These are phyloP conservation scores for Drosophila conformis DNA, from an alignment of 2,888 invertebrate species.

Conservation along the genomic window DNA sequence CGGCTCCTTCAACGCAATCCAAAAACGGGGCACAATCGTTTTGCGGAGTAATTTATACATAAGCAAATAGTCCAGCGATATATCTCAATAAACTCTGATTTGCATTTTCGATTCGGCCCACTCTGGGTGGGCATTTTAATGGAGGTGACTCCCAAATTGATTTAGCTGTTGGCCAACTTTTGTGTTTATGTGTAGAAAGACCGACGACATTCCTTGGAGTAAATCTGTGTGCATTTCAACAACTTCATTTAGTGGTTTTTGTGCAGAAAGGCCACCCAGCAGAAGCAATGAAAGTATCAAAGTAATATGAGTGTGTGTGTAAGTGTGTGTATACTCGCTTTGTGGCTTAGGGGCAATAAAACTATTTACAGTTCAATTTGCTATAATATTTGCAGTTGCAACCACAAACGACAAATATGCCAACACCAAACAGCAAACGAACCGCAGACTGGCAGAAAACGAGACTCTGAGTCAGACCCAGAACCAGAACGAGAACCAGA, in stretches of 20 bases:
- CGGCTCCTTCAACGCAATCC: too few species aligned
- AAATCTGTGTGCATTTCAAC: constrained; percentile 71
- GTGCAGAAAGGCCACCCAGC: constrained; percentile 31
- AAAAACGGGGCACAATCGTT: not conserved
- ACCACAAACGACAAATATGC: constrained; percentile 78
- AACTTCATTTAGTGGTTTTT: constrained; percentile 66
- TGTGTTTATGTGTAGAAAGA: not conserved
- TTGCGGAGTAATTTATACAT: not conserved
- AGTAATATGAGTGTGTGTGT: constrained; percentile 35
- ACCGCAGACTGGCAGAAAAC: constrained; percentile 40
- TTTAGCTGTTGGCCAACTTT: constrained; percentile 5
- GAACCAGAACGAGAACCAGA: not conserved
- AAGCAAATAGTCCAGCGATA: not conserved
- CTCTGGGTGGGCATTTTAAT: not conserved
- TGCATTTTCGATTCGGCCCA: not conserved
- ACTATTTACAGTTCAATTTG: constrained; percentile 81
- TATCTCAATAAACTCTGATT: not conserved
- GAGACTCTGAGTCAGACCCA: constrained; percentile 1
- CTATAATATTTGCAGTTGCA: constrained; percentile 75
- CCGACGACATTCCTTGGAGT: constrained; percentile 54
- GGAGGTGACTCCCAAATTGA: constrained; percentile 15
- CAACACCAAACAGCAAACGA: constrained; percentile 41
- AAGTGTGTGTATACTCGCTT: constrained; percentile 17
- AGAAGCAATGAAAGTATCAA: constrained; percentile 47
- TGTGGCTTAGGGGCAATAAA: constrained; percentile 74